A percentile compares a stretch with the other conserved stretches of the same genome.
Conservation (phyloP, 2,888 invertebrate genomes). For the Diadegma fenestrale region DNA sequence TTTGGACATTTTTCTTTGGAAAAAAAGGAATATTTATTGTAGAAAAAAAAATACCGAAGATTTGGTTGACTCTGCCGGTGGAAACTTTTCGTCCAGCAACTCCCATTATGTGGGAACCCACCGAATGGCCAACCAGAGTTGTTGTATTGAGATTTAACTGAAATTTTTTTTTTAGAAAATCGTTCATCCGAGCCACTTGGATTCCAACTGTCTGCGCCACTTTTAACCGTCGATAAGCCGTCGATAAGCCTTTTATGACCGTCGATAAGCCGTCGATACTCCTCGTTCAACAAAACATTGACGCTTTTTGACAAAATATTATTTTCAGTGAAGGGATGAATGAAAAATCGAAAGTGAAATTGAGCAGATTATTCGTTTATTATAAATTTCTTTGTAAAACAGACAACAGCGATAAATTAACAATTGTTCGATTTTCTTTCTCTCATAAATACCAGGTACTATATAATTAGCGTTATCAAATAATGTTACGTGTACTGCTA, state of each 20-base stretch:
- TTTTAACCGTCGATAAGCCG: neutral
- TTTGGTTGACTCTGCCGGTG: neutral
- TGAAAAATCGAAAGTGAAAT: neutral
- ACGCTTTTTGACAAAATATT: too few relatives aligned
- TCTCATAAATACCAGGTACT: slow-evolving; percentile 60
- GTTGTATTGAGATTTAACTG: neutral
- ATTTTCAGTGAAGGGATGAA: too few relatives aligned
- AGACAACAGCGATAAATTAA: slow-evolving; percentile 65
- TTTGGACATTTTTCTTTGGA: neutral
- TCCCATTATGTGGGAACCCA: slow-evolving; percentile 20
- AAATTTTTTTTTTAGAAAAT: neutral
- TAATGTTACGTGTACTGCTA: slow-evolving; percentile 31
- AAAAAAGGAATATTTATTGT: neutral
- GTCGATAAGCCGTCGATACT: neutral
- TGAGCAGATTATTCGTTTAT: slow-evolving; percentile 58
- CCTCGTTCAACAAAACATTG: too few relatives aligned
- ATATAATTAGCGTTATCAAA: slow-evolving; percentile 52
- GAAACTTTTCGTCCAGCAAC: neutral
- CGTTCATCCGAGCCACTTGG: neutral
- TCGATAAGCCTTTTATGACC: too few relatives aligned
- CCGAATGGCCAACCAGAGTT: slow-evolving; percentile 17
- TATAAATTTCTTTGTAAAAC: slow-evolving; percentile 65
- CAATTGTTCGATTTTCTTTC: slow-evolving; percentile 43
- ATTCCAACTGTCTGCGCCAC: neutral
- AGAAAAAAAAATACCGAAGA: neutral